Evolutionary conservation across 2,888 invertebrate species (phyloP), one percentile per base, ranked within the genome.

Genomic region (Clepsis dumicolana): DNA sequence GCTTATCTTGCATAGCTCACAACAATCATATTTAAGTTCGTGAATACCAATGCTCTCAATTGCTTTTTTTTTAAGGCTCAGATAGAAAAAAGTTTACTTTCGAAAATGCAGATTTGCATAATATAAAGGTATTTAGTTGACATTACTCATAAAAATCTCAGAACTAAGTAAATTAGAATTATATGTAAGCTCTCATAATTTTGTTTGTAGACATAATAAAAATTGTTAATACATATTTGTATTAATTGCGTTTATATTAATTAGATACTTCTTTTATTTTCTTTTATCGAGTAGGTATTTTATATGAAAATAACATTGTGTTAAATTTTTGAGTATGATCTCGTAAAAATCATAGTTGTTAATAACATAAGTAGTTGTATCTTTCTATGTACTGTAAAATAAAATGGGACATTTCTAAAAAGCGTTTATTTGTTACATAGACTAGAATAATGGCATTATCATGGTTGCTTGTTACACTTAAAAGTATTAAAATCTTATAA

Each of bases 401-500:
- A 74, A 79, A 78, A 78, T 64, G 64, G 53, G 67, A 66, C 69
- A 71, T 77, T 74, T 79, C 80, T 80, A 85, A 81, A 86, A 91
- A 90, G 89, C 89, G 79, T 87, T 90, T 88, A 85, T 84, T 90
- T 88, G 86, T 90, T 88, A 87, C 79, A 77, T 80, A 81, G 92
- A 92, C 92, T 92, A 91, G 91, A 91, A 85, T 84, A 76, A 78
- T 86, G 87, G 88, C 82, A 85, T 85, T 84, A 81, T 84, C 85
- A 80, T 78, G 80, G 78, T 82, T 75, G 71, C 72, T 73, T 80
- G 75, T 77, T 74, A 79, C 74, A 77, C 75, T 77, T 80, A 78
- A 77, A 64, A 77, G 78, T 82, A 83, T 56, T 70, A 84, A 82
- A 86, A 86, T 86, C 79, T 88, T 78, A 75, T 84, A 78, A 83